A percentile compares a stretch with the other conserved stretches of the same genome.
Evolutionary conservation across 2,113 vertebrate species (phyloP).

Genomic region (Columba livia): DNA sequence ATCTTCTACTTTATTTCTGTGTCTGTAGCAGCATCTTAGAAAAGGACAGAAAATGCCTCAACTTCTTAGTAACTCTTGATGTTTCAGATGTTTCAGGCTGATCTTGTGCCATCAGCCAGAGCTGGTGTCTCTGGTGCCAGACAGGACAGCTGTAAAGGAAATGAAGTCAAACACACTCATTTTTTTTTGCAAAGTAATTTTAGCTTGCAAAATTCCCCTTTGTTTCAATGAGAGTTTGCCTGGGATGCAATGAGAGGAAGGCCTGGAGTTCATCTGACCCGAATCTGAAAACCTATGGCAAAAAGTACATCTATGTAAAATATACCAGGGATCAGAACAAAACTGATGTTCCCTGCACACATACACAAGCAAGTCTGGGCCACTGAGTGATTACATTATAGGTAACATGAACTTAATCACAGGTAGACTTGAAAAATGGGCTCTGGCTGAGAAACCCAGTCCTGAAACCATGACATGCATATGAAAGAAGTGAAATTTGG

Average conservation of each 20-base stretch:
- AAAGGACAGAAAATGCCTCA: not conserved
- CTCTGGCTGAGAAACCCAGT: not conserved
- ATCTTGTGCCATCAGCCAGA: not conserved
- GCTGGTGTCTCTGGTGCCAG: not conserved
- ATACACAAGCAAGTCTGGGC: not conserved
- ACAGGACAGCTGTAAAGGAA: not conserved
- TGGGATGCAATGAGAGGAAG: not conserved
- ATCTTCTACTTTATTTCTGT: not conserved
- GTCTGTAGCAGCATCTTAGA: accelerated
- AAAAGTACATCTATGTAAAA: not conserved
- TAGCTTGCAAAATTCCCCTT: not conserved
- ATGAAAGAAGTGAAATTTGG: not conserved
- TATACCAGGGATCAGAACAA: not conserved
- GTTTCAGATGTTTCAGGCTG: not conserved
- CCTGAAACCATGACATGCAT: not conserved
- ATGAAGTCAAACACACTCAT: not conserved
- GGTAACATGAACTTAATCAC: too few relatives aligned
- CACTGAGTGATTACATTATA: not conserved
- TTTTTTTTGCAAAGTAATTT: not conserved
- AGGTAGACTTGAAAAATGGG: not conserved
- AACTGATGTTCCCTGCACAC: not conserved
- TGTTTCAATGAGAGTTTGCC: not conserved
- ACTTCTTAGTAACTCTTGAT: not conserved
- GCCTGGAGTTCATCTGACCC: not conserved
- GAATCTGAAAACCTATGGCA: not conserved